A percentile compares a stretch with the other conserved stretches of the same genome.
phyloP scores from a whole-genome alignment of 2,888 invertebrate species.

The Melanostoma mellinum region DNA sequence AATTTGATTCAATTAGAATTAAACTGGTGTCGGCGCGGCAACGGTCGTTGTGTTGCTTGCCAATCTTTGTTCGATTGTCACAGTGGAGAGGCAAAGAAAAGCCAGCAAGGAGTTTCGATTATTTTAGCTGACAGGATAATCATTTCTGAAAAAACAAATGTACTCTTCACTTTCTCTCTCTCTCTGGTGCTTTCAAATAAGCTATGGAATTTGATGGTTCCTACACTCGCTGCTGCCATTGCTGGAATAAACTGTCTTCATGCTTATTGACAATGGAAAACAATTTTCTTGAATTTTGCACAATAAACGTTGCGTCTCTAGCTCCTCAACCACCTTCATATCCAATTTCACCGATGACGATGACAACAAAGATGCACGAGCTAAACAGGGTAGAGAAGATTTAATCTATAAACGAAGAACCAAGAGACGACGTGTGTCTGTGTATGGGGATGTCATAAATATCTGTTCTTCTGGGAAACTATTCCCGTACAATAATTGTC shows the following conservation, averaged over 20 bases:
- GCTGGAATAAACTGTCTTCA: constrained; percentile 56
- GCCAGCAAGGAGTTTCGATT: constrained; percentile 56
- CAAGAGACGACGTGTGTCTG: neutral
- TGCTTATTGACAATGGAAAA: constrained; percentile 67
- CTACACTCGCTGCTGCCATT: constrained; percentile 26
- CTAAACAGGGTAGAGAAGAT: constrained; percentile 17
- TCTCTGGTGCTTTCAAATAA: neutral
- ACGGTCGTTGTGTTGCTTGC: no score
- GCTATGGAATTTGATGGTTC: constrained; percentile 18
- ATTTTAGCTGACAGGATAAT: constrained; percentile 57
- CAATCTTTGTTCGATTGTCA: no score
- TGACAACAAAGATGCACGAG: constrained; percentile 26
- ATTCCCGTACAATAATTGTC: constrained; percentile 19
- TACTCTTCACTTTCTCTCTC: neutral
- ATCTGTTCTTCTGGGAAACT: constrained; percentile 32
- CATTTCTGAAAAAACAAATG: constrained; percentile 45
- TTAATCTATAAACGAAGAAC: constrained; percentile 33
- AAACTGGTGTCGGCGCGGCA: constrained; percentile 24
- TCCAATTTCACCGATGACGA: neutral
- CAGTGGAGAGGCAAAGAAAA: constrained; percentile 17
- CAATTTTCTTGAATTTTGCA: constrained; percentile 63
- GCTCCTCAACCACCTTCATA: neutral
- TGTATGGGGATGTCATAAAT: constrained; percentile 37
- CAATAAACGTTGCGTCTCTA: constrained; percentile 46
- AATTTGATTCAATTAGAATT: constrained; percentile 59